Evolutionary conservation across 2,113 vertebrate genomes (phyloP).

Genomic region (Hyla sarda): DNA sequence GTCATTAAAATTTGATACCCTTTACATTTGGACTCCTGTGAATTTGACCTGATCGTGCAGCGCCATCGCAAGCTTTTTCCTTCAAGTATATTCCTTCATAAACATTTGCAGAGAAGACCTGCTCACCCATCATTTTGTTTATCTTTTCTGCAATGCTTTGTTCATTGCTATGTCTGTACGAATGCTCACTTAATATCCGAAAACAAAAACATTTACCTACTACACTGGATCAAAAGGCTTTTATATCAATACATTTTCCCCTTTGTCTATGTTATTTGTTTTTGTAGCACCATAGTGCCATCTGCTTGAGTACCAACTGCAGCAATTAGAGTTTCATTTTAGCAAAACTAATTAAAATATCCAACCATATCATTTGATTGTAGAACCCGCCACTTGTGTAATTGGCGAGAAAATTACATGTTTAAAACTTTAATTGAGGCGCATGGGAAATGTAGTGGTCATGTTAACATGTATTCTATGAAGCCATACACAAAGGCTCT

Average conservation of each 20-base stretch:
- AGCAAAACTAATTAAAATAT: slow-evolving; percentile 50
- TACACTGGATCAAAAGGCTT: neutral
- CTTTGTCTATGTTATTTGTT: slow-evolving; percentile 12
- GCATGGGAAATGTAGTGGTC: slow-evolving; percentile 33
- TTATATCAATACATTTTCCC: neutral
- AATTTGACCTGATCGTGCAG: too few species aligned
- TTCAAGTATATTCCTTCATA: too few species aligned
- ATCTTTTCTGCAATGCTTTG: neutral
- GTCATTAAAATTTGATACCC: too few species aligned
- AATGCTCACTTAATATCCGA: neutral
- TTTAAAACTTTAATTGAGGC: slow-evolving; percentile 45
- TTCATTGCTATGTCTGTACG: neutral
- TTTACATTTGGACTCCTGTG: too few species aligned
- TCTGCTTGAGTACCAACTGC: slow-evolving; percentile 45
- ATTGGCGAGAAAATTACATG: slow-evolving; percentile 51
- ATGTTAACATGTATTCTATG: slow-evolving; percentile 1
- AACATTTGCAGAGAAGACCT: neutral
- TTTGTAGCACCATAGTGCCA: slow-evolving; percentile 37
- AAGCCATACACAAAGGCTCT: neutral
- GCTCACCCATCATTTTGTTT: neutral
- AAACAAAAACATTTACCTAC: slow-evolving; percentile 15
- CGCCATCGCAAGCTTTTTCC: too few species aligned
- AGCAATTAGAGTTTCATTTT: slow-evolving; percentile 47
- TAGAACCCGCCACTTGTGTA: slow-evolving; percentile 38
- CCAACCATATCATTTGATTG: slow-evolving; percentile 47